A percentile compares a stretch with the other conserved stretches of the same genome.
Evolutionary conservation across 2,113 vertebrate species (phyloP).

Genomic region (Pachyramphus minor): DNA sequence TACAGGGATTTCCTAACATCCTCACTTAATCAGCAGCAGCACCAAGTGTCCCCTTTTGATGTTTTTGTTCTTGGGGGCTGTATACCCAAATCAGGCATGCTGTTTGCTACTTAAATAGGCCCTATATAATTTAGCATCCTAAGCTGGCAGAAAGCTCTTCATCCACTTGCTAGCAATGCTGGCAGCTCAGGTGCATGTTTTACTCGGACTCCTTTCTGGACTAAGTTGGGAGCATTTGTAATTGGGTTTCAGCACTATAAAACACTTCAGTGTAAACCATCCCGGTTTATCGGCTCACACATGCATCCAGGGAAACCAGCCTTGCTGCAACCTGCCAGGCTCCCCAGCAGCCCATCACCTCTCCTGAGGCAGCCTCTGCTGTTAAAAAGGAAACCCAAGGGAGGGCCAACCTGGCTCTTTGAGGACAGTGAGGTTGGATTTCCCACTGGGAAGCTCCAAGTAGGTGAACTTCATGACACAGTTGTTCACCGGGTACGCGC

Average conservation of each 20-base stretch:
- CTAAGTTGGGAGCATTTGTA: not conserved
- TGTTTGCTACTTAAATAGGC: not conserved
- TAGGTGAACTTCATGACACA: conserved; percentile 98
- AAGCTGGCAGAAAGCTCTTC: not conserved
- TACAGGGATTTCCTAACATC: not conserved
- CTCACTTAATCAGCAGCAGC: not conserved
- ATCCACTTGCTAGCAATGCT: not conserved
- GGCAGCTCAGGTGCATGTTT: not conserved
- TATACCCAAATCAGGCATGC: not conserved
- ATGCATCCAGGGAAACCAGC: not conserved
- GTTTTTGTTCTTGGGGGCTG: not conserved
- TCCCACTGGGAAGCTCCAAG: conserved; percentile 86
- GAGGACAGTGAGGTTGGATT: conserved; percentile 86
- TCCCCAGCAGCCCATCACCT: not conserved
- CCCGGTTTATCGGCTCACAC: not conserved
- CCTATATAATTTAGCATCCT: not conserved
- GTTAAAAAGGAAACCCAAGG: not conserved
- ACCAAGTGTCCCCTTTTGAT: not conserved
- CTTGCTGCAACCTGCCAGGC: not conserved
- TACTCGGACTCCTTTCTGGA: not conserved
- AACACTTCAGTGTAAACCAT: not conserved
- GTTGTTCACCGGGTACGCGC: conserved; percentile 88
- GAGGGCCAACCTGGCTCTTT: conserved; percentile 84
- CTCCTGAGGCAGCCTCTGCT: not conserved
- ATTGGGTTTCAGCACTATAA: not conserved